A percentile compares a stretch with the other conserved stretches of the same genome.
phyloP scores from a whole-genome alignment of 2,888 invertebrate species.

The Heliconius hortense region DNA sequence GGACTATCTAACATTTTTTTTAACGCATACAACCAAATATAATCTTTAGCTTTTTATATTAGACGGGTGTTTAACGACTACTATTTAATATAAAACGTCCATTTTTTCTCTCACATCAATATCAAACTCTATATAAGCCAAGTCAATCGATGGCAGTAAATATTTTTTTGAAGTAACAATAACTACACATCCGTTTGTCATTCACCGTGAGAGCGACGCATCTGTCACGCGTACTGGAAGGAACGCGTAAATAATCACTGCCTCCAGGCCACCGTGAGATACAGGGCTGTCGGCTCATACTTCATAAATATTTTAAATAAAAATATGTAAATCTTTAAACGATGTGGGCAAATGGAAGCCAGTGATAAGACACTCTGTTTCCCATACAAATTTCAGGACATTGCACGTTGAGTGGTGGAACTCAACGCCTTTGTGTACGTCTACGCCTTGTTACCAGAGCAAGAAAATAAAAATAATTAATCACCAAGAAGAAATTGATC shows the following conservation, averaged over 20 bases:
- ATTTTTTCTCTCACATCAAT: background rate
- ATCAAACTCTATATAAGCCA: background rate
- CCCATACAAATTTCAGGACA: background rate
- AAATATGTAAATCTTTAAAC: background rate
- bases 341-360: too few species aligned
- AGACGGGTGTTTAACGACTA: background rate
- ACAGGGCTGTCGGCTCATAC: background rate
- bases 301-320: background rate
- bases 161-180: background rate
- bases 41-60: too few species aligned
- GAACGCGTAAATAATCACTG: background rate
- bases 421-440: too few species aligned
- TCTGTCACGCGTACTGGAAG: background rate
- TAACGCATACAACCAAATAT: too few species aligned
- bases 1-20: too few species aligned
- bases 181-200: background rate
- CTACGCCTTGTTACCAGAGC: too few species aligned
- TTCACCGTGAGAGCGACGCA: background rate
- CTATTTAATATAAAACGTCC: background rate
- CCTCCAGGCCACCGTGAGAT: background rate
- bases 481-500: too few species aligned
- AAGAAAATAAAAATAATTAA: too few species aligned
- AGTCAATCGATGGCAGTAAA: background rate
- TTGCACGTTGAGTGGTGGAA: too few species aligned
- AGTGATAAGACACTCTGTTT: background rate